A percentile compares a stretch with the other conserved stretches of the same genome.
Evolutionary conservation across 2,888 invertebrate genomes (phyloP).

Genomic region (Ennomos erosarius): DNA sequence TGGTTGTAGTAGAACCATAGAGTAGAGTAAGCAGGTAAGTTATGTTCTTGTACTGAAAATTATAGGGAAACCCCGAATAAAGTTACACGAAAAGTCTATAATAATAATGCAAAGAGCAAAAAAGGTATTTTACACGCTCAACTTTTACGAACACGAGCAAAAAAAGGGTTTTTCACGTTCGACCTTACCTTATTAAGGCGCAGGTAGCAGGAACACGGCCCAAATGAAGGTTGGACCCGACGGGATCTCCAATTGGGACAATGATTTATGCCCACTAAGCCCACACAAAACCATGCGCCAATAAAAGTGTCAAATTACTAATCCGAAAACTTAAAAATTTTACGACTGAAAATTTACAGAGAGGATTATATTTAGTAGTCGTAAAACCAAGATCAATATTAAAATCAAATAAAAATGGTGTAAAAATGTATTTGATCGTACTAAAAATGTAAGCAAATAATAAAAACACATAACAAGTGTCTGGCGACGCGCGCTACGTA

Average conservation of each 20-base stretch:
- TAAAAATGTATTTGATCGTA: background rate
- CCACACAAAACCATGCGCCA: constrained; percentile 16
- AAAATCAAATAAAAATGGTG: constrained; percentile 20
- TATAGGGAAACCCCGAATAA: no score
- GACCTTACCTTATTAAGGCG: constrained; percentile 6
- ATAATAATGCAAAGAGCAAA: background rate
- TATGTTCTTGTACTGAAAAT: no score
- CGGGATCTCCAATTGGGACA: constrained; percentile 2
- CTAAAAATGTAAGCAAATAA: no score
- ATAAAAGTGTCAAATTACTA: constrained; percentile 38
- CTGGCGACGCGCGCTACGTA: no score
- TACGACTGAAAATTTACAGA: constrained; percentile 33
- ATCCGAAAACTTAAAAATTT: constrained; percentile 29
- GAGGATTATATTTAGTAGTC: constrained; percentile 33
- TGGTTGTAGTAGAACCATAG: no score
- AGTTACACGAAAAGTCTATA: no score
- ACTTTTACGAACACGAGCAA: background rate
- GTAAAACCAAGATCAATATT: constrained; percentile 25
- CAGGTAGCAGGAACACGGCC: constrained; percentile 9
- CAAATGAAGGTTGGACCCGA: background rate
- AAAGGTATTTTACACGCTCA: background rate
- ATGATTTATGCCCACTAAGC: constrained; percentile 26
- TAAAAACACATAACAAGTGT: no score
- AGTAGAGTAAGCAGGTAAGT: no score
- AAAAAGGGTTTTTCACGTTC: constrained; percentile 1